Evolutionary conservation across 2,888 invertebrate species (phyloP).

Genomic region (Pediacus dermestoides): DNA sequence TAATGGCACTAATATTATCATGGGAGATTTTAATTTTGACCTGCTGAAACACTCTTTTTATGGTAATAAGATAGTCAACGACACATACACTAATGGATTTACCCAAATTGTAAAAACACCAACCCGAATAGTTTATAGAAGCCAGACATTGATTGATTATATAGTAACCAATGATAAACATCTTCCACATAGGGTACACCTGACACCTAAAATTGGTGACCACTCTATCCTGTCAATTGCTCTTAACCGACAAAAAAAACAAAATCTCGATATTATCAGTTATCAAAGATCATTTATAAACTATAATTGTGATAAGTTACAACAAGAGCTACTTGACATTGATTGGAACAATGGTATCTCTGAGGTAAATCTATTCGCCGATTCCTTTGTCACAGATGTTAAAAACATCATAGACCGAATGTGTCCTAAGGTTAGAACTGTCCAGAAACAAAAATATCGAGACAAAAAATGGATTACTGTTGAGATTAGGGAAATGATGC

Average conservation of each 20-base stretch:
- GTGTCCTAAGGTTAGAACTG: neutral
- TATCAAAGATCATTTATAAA: neutral
- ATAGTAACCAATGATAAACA: neutral
- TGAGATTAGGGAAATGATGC: neutral
- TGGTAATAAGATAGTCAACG: conserved; percentile 5
- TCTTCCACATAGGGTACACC: neutral
- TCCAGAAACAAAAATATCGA: neutral
- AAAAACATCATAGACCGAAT: too few relatives aligned
- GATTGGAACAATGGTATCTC: neutral
- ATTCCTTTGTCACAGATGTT: too few relatives aligned
- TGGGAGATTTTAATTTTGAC: too few relatives aligned
- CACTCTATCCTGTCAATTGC: neutral
- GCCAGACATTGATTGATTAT: neutral
- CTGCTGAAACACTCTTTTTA: neutral
- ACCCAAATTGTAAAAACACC: conserved; percentile 8
- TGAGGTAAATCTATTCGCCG: neutral
- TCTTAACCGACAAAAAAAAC: neutral
- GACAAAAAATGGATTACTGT: conserved; percentile 1
- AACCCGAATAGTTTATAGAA: conserved; percentile 6
- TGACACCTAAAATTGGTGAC: conserved; percentile 3
- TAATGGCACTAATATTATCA: conserved; percentile 3
- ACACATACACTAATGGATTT: conserved; percentile 3
- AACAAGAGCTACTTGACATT: neutral
- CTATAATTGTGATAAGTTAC: neutral
- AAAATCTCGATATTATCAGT: neutral